Evolutionary conservation across 2,888 invertebrate genomes (phyloP), one percentile per base, ranked within the genome.

Genomic region (Apodemia duryi): DNA sequence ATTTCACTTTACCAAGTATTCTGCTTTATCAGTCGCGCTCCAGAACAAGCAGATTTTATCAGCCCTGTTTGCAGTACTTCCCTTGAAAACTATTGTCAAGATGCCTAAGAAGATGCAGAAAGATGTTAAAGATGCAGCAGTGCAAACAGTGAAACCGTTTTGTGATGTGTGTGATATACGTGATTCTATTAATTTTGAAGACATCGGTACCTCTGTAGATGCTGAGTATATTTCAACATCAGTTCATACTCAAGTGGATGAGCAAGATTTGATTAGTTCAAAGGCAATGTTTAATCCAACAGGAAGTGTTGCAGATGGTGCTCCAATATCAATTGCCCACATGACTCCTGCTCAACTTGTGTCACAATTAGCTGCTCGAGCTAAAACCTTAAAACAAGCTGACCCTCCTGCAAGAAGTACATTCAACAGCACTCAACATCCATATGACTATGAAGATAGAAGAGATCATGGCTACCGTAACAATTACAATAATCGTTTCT

Each of bases 331-430:
- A 6, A 88, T 91, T 63, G 84, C 90, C 21, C 91, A 91, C 66
- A 77, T 91, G 72, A 91, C 91, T 13, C 90, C 91, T 2, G 91
- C 91, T 43, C 91, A 91, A 73, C 74, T 91, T 65, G 90, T 91
- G 65, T 90, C 89, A 0, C 91, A 90, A 75, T 72, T 91, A 61
- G 90, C 89, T 35, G 91, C 91, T 10, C 83, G 90, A 38, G 91
- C 91, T 69, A 91, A 91, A 77, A 86, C 89, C 1, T 67, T 91
- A 72, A 85, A 89, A 73, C 84, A 89, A 62, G 61, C 77, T 0
- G 84, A 86, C 2, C 72, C 76, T 10, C 49, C 63, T n/a, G 13
- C 13, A 0, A 62, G 67, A 51, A 77, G 74, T 43, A 61, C 74
- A 1, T 52, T 69, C 46, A 77, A 73, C 61, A 67, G 73, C 6